These are phyloP conservation scores for Frankliniella intonsa DNA, from an alignment of 2,888 invertebrate species.

Conservation along the genomic window DNA sequence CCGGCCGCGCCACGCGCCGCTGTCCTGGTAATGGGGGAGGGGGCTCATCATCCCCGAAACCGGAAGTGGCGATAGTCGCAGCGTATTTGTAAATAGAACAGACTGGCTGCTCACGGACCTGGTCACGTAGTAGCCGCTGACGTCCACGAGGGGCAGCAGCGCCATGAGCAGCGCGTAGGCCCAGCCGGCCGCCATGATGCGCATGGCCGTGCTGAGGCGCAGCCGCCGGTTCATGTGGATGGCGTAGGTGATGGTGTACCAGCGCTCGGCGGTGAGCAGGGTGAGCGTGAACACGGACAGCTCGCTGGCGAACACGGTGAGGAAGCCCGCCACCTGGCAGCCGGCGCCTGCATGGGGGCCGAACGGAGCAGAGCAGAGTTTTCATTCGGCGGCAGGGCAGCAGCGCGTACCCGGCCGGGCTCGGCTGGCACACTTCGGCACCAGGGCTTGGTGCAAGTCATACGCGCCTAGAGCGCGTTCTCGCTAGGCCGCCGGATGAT, in stretches of 20 bases:
- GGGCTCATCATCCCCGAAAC: too few relatives aligned
- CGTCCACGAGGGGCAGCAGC: constrained; percentile 56
- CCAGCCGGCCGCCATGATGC: constrained; percentile 59
- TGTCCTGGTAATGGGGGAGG: too few relatives aligned
- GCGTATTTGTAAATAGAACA: neutral
- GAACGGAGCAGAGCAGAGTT: neutral
- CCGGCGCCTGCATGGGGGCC: constrained; percentile 49
- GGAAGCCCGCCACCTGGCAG: constrained; percentile 60
- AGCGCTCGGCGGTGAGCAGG: constrained; percentile 59
- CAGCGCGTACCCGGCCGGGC: neutral
- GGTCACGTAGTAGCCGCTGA: constrained; percentile 61
- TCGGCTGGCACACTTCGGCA: too few relatives aligned
- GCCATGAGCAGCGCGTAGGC: constrained; percentile 55
- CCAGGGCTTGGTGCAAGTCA: too few relatives aligned
- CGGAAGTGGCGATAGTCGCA: neutral
- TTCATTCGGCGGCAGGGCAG: neutral
- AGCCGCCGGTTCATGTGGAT: constrained; percentile 59
- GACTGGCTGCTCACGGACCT: constrained; percentile 42
- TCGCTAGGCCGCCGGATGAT: too few relatives aligned
- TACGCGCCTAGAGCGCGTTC: too few relatives aligned
- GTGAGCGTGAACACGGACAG: constrained; percentile 63
- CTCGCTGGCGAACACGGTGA: constrained; percentile 60
- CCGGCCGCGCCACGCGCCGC: too few relatives aligned
- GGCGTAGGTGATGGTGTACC: constrained; percentile 57
- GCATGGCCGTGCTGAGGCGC: constrained; percentile 53